Evolutionary conservation across 2,888 invertebrate genomes (phyloP).

Genomic region (Ormyrus labotus): DNA sequence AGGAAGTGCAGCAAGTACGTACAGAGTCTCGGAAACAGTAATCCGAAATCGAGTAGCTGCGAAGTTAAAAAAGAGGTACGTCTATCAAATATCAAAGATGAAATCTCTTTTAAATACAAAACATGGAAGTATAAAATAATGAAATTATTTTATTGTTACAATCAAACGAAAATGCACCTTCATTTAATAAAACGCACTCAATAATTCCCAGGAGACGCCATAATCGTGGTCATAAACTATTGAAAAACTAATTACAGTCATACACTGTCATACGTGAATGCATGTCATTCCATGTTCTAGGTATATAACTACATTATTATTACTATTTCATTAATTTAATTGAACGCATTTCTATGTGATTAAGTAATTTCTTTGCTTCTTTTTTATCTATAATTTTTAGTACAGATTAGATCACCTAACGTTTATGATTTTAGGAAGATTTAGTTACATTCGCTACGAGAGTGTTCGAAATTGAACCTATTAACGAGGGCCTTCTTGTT

Average conservation of each 20-base stretch:
- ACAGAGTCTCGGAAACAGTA: conserved; percentile 53
- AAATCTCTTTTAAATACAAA: neutral
- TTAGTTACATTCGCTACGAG: conserved; percentile 62
- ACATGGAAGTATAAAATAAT: too few relatives aligned
- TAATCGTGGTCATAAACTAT: too few relatives aligned
- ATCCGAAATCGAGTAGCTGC: conserved; percentile 49
- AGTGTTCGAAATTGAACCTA: conserved; percentile 59
- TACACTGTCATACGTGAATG: neutral
- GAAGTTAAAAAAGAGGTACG: conserved; percentile 58
- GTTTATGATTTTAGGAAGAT: conserved; percentile 57
- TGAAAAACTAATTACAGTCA: neutral
- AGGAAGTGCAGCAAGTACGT: conserved; percentile 65
- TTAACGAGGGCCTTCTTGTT: conserved; percentile 63
- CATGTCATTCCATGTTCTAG: too few relatives aligned
- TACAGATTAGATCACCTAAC: too few relatives aligned
- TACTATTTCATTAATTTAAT: too few relatives aligned
- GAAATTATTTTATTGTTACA: too few relatives aligned
- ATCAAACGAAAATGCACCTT: neutral
- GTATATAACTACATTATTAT: too few relatives aligned
- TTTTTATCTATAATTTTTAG: too few relatives aligned
- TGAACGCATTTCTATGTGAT: neutral
- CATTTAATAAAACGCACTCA: too few relatives aligned
- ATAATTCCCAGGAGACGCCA: too few relatives aligned
- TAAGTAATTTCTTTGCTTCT: neutral
- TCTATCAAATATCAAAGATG: conserved; percentile 17